Percentiles rank a stretch among this genome's conserved stretches.
These are phyloP conservation scores for Biston betularia DNA, from an alignment of 2,888 invertebrate species.

Conservation along the genomic window DNA sequence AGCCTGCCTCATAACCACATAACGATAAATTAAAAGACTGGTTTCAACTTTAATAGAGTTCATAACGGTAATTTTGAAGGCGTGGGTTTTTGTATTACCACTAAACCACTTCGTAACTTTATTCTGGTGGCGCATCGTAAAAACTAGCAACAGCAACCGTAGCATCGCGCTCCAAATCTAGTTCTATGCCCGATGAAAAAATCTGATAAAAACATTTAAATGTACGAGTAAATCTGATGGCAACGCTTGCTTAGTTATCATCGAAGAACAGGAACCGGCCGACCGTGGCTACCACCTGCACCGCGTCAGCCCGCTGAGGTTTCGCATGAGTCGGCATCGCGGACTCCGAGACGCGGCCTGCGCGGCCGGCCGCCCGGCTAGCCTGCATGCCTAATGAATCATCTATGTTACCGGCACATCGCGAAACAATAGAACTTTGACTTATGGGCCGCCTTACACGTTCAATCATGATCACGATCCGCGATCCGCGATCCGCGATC, in stretches of 20 bases:
- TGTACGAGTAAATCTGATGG: slow-evolving; percentile 21
- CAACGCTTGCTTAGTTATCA: slow-evolving; percentile 25
- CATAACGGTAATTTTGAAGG: slow-evolving; percentile 16
- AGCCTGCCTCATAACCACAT: background rate
- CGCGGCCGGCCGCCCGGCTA: slow-evolving; percentile 34
- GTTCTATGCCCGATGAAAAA: slow-evolving; percentile 23
- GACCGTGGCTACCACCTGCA: slow-evolving; percentile 41
- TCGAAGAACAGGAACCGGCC: slow-evolving; percentile 34
- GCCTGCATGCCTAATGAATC: slow-evolving; percentile 44
- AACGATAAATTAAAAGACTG: background rate
- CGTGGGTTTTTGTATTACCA: slow-evolving; percentile 12
- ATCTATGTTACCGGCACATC: slow-evolving; percentile 32
- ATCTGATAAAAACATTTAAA: slow-evolving; percentile 19
- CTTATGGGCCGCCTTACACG: no score
- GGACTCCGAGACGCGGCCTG: slow-evolving; percentile 54
- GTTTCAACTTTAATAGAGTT: slow-evolving; percentile 2
- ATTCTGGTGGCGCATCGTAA: slow-evolving; percentile 15
- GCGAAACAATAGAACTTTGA: background rate
- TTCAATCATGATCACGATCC: no score
- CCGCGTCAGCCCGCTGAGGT: slow-evolving; percentile 51
- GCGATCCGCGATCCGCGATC: no score
- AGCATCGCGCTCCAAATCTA: slow-evolving; percentile 24
- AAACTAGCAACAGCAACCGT: slow-evolving; percentile 21
- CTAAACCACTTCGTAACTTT: slow-evolving; percentile 10
- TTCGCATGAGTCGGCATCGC: slow-evolving; percentile 74